A percentile compares a stretch with the other conserved stretches of the same genome.
Evolutionary conservation across 2,113 vertebrate species (phyloP).

Genomic region (Siniperca knerii): DNA sequence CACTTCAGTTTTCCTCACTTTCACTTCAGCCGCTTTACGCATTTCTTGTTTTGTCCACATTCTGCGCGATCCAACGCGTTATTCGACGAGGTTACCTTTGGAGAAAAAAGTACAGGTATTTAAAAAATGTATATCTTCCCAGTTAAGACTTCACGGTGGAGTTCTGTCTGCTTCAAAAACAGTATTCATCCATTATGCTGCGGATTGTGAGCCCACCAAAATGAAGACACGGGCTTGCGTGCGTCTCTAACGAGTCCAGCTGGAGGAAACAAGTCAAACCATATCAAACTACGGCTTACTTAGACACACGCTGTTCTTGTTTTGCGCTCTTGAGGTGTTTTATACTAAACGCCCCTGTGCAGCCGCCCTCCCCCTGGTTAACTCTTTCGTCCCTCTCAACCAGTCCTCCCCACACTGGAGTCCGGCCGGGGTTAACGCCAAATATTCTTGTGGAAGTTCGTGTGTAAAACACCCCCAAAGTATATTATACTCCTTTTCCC

Average conservation of each 20-base stretch:
- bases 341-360: slow-evolving; percentile 80
- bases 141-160: slow-evolving; percentile 19
- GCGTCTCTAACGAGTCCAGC: slow-evolving; percentile 46
- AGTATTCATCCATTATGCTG: slow-evolving; percentile 62
- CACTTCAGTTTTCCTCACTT: slow-evolving; percentile 41
- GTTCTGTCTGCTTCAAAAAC: slow-evolving; percentile 35
- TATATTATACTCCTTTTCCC: neutral
- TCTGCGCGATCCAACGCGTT: slow-evolving; percentile 27
- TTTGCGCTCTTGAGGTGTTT: slow-evolving; percentile 76
- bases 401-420: slow-evolving; percentile 22
- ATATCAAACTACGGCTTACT: slow-evolving; percentile 1
- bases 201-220: neutral
- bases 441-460: neutral
- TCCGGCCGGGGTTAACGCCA: neutral
- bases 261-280: slow-evolving; percentile 48
- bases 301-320: slow-evolving; percentile 72
- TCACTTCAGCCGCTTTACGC: slow-evolving; percentile 44
- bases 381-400: slow-evolving; percentile 74
- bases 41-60: slow-evolving; percentile 57
- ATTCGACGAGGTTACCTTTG: slow-evolving; percentile 4
- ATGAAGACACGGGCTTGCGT: slow-evolving; percentile 1
- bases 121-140: slow-evolving; percentile 14
- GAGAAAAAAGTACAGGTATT: slow-evolving; percentile 23
- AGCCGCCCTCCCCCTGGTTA: slow-evolving; percentile 80
- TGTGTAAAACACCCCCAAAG: neutral